Base-by-base conservation (phyloP, 1,140 invertebrate genomes). In the Bombus terrestris region DNA sequence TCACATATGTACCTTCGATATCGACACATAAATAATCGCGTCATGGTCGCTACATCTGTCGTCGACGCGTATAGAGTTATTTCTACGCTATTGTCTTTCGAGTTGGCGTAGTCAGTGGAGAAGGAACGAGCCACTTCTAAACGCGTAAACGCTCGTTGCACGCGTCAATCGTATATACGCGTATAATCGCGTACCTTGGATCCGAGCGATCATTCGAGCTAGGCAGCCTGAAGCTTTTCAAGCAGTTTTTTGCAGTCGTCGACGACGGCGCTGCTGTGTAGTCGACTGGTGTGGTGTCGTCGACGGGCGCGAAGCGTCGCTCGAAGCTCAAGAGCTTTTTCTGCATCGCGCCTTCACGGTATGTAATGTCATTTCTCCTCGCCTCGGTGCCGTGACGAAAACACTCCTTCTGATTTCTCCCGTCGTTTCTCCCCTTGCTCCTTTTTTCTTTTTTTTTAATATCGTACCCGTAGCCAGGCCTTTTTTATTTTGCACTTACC, bases 321-420 rank as follows among this genome's bases (percentile, higher is more conserved):
- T 91, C 80, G 88, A 75, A 88, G 85, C 90, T 92, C 77, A 89
- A 93, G 88, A 91, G 89, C 90, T 93, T 93, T 94, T 93, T 92
- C 92, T 92, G 89, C 90, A 89, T 93, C 90, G 91, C 91, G 90
- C 92, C 92, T 94, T 88, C 84, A 80, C 76, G 82, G 84, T 77
- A 91, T 88, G 86, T 92, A 92, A 93, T 89, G 88, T 91, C 88
- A 92, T 93, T 92, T 93, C 85, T 84, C 86, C 85, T 90, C 87
- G 87, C 87, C 83, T 87, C 84, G 89, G 86, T 86, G 89, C 87
- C 75, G 73, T 87, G 85, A 86, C 85, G 80, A 88, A 88, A 87
- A 86, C 87, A 76, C 85, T 88, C 73, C 71, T 81, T 37, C 75
- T 68, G 71, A 77, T 69, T 81, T 75, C 84, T 86, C 59, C 57